A percentile compares a stretch with the other conserved stretches of the same genome.
phyloP scores from a whole-genome alignment of 2,797 vertebrate species.

The Silurus lanzhouensis region DNA sequence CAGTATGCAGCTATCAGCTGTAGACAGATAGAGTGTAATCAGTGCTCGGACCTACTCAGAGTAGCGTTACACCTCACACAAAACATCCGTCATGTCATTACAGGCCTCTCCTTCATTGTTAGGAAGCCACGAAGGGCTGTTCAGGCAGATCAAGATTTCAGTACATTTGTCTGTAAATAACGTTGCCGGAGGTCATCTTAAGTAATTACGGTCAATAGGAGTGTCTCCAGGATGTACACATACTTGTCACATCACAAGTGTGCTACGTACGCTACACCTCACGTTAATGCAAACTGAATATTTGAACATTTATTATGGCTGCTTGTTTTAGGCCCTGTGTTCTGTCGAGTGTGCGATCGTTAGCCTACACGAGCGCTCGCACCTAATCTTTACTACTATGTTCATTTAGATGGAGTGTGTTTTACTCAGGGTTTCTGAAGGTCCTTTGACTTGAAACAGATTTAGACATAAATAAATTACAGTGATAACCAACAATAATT shows the following conservation, averaged over 20 bases:
- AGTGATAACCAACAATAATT: background rate
- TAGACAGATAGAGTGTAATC: constrained; percentile 30
- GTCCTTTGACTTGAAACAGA: background rate
- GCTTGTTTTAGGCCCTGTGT: background rate
- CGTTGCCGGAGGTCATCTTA: background rate
- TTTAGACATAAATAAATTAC: too few species aligned
- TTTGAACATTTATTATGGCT: background rate
- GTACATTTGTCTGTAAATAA: background rate
- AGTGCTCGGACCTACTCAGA: background rate
- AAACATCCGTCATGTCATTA: constrained; percentile 21
- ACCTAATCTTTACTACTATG: background rate
- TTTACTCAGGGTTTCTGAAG: background rate
- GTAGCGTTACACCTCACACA: constrained; percentile 11
- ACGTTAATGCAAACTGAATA: background rate
- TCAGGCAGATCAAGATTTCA: background rate
- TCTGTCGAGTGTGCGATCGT: background rate
- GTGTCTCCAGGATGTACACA: background rate
- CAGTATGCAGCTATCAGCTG: constrained; percentile 15
- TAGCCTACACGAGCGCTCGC: background rate
- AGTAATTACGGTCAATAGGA: background rate
- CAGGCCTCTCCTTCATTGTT: background rate
- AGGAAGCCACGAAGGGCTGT: background rate
- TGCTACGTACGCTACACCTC: background rate
- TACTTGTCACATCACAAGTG: background rate
- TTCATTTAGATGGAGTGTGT: background rate